Evolutionary conservation across 2,888 invertebrate genomes (phyloP), one percentile per base, ranked within the genome.

Genomic region (Epinotia brunnichana): DNA sequence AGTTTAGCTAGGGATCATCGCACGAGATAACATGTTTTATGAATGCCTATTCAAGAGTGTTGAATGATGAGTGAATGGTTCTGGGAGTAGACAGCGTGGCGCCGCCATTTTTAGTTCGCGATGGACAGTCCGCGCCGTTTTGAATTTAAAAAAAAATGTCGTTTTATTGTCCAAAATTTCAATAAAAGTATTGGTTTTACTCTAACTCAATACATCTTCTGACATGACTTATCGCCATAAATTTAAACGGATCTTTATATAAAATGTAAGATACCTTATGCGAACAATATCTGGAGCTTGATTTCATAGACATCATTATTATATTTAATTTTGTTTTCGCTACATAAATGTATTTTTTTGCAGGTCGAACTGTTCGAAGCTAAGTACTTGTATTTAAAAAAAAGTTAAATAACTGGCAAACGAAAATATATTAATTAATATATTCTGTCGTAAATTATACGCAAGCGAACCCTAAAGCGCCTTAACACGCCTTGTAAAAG

Each of bases 81-180:
- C 56, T 57, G 4, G 13, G 53, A 13, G 54, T 41, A 66, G 66
- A 66, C 66, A n/a, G 66, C 66, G n/a, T 41, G 66, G 66, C 66
- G 66, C 54, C 56, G 21, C n/a, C 56, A 41, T 41, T 66, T 64
- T 66, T 56, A 66, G 56, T 66, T 66, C 11, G 66, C 54, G 66
- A 41, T 66, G 41, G 21, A 13, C 29, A 7, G 35, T 11, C 13
- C n/a, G 21, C 21, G 17, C n/a, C n/a, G n/a, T n/a, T n/a, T n/a
- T n/a, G n/a, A n/a, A n/a, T n/a, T n/a, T n/a, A n/a, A n/a, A n/a
- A n/a, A n/a, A n/a, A n/a, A n/a, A n/a, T 9, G 15, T 61, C 41
- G 41, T 10, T 15, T 21, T 17, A 19, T 15, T 15, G 24, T 56
- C 21, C 24, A 15, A 21, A 3, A 53, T 10, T 3, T 3, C 10